These are phyloP conservation scores for Cheilosia vernalis DNA, from an alignment of 2,888 invertebrate species.

Conservation along the genomic window DNA sequence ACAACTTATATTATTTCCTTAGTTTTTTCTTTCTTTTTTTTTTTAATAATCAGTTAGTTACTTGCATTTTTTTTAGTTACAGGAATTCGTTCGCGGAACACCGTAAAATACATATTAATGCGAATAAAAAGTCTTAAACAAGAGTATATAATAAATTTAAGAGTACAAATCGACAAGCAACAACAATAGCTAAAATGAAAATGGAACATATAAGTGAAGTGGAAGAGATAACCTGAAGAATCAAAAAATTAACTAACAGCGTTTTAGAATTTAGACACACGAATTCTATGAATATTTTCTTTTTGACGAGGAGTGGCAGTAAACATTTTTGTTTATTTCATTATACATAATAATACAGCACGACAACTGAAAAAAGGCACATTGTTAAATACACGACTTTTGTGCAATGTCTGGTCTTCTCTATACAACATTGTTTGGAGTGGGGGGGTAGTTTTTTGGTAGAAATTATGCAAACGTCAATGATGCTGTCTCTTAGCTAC, in stretches of 20 bases:
- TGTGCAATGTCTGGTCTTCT: slow-evolving; percentile 62
- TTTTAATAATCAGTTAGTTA: slow-evolving; percentile 52
- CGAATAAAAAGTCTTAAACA: slow-evolving; percentile 37
- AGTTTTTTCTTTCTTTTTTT: slow-evolving; percentile 41
- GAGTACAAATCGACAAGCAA: slow-evolving; percentile 66
- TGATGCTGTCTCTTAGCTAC: slow-evolving; percentile 69
- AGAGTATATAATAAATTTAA: slow-evolving; percentile 50
- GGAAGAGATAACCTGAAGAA: not conserved
- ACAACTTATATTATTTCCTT: slow-evolving; percentile 70
- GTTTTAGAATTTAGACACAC: slow-evolving; percentile 6
- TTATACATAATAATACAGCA: slow-evolving; percentile 59
- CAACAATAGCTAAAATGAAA: slow-evolving; percentile 73
- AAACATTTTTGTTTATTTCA: slow-evolving; percentile 35
- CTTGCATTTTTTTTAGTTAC: slow-evolving; percentile 64
- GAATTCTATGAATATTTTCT: slow-evolving; percentile 12
- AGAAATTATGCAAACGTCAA: slow-evolving; percentile 68
- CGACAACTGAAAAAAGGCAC: slow-evolving; percentile 74
- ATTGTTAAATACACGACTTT: slow-evolving; percentile 71
- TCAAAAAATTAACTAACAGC: not conserved
- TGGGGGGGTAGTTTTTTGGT: slow-evolving; percentile 43
- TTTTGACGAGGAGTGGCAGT: slow-evolving; percentile 50
- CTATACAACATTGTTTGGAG: slow-evolving; percentile 40
- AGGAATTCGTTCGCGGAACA: slow-evolving; percentile 72
- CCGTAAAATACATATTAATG: slow-evolving; percentile 64
- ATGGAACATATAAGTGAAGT: slow-evolving; percentile 13